Percentiles rank a stretch among this genome's conserved stretches.
phyloP scores from a whole-genome alignment of 1,140 invertebrate species.

The Euura lappo region DNA sequence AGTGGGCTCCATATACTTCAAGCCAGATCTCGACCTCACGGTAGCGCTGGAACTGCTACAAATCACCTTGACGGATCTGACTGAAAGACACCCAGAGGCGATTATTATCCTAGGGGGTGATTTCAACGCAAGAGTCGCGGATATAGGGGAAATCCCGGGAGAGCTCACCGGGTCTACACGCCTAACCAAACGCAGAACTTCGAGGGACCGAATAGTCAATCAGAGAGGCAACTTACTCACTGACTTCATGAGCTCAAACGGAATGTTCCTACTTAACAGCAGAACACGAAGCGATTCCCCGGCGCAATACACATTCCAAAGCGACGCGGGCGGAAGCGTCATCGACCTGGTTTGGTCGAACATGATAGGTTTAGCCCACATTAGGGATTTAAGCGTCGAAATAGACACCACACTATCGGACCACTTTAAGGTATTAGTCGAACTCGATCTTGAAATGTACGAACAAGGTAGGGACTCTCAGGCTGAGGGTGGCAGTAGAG shows the following conservation, averaged over 20 bases:
- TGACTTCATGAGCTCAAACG: slow-evolving; percentile 23
- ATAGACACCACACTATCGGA: too few relatives aligned
- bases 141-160: slow-evolving; percentile 5
- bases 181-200: slow-evolving; percentile 13
- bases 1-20: slow-evolving; percentile 20
- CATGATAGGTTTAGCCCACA: background rate
- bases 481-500: too few relatives aligned
- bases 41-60: slow-evolving; percentile 12
- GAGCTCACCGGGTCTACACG: background rate
- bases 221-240: slow-evolving; percentile 14
- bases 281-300: background rate
- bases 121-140: slow-evolving; percentile 20
- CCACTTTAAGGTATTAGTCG: too few relatives aligned
- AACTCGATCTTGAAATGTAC: too few relatives aligned
- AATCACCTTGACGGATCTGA: slow-evolving; percentile 8
- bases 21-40: slow-evolving; percentile 1
- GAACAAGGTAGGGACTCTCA: too few relatives aligned
- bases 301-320: slow-evolving; percentile 10
- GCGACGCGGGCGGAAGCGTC: background rate
- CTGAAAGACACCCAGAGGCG: slow-evolving; percentile 10
- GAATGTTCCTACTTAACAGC: background rate
- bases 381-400: background rate
- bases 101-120: slow-evolving; percentile 21
- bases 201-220: slow-evolving; percentile 13
- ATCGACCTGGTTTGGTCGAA: slow-evolving; percentile 10